A percentile compares a stretch with the other conserved stretches of the same genome.
phyloP scores from a whole-genome alignment of 2,113 vertebrate genomes.

The Hepsetus odoe region DNA sequence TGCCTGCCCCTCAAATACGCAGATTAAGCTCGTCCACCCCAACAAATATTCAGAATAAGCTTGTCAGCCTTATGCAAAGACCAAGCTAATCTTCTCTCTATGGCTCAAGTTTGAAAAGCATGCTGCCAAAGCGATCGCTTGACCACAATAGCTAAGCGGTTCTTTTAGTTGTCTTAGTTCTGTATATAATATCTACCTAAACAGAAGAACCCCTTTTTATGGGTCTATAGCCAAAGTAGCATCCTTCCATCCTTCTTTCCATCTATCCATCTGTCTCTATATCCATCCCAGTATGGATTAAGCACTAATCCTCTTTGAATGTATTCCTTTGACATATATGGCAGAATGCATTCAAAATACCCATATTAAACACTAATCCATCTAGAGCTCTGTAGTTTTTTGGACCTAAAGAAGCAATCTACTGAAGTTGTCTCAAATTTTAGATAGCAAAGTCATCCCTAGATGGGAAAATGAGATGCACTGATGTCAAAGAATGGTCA shows the following conservation, averaged over 20 bases:
- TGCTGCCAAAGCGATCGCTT: no score
- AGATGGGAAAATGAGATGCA: neutral
- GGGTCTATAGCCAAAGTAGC: neutral
- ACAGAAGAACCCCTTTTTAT: neutral
- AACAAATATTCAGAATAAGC: no score
- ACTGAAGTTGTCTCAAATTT: neutral
- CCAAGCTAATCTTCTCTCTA: no score
- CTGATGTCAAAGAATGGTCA: conserved; percentile 2
- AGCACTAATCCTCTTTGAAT: neutral
- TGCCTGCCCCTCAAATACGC: no score
- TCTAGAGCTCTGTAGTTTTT: neutral
- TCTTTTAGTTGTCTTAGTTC: no score
- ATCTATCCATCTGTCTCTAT: neutral
- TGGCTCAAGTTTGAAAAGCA: no score
- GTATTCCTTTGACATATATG: neutral
- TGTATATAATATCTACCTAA: no score
- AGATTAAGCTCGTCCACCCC: no score
- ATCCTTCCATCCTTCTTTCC: neutral
- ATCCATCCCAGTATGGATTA: conserved; percentile 13
- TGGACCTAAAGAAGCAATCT: neutral
- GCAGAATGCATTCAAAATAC: neutral
- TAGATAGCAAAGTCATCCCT: neutral
- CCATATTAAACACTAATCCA: neutral
- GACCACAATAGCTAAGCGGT: no score
- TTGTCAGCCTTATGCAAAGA: no score